Evolutionary conservation across 2,797 vertebrate species (phyloP), one percentile per base, ranked within the genome.

Genomic region (Rhinophrynus dorsalis): DNA sequence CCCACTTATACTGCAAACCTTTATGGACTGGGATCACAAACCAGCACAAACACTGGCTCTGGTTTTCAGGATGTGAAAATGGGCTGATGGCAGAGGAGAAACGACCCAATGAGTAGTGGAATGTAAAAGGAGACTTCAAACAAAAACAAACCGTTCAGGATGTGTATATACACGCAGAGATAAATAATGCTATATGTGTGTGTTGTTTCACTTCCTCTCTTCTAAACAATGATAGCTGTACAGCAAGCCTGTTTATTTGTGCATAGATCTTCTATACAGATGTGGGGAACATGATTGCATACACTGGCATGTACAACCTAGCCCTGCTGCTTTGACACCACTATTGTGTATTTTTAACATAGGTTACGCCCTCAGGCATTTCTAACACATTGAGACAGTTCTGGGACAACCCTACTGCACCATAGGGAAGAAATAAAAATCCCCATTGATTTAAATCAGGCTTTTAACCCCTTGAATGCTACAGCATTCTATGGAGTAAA

Each of bases 1-100:
- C 62, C 70, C 70, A 73, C 62, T 73, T 73, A 67, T 29, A 73
- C 47, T 54, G 70, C 70, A 73, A 66, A 45, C 54, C 47, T 73
- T 73, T 58, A 73, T 52, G 23, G 47, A 59, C 32, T 51, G 35
- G 26, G 35, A 60, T 66, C 70, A 60, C 47, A 60, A 59, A 35
- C 62, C 37, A 56, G 48, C 17, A 65, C 11, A 40, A 60, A 73
- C 35, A 47, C 70, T 66, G 55, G 54, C 55, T 42, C 27, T 7
- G 12, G 26, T 52, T 26, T 44, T 60, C 27, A 60, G 62, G 55
- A 73, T 60, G 35, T 59, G 18, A 58, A 73, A 73, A 65, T 65
- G 27, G 44, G 45, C 61, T 72, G 60, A 57, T 35, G 51, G 50
- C 38, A 37, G 51, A 62, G 38, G 5, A 26, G 69, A 24, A 54